Conservation (phyloP, 1,140 invertebrate species). For the Arion vulgaris region DNA sequence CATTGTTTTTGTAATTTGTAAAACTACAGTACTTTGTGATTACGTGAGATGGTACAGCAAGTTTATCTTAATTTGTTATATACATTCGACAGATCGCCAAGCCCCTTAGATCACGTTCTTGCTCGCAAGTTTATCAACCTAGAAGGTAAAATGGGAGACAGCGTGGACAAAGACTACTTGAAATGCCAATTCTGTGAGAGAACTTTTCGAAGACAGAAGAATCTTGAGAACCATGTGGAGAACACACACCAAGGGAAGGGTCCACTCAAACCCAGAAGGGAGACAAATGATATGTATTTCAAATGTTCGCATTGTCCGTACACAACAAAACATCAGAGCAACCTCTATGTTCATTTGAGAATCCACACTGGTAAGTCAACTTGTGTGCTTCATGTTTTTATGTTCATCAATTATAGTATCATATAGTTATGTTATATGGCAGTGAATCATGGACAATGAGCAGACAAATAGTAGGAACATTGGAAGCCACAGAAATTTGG, state of each 20-base stretch:
- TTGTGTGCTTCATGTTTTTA: too few relatives aligned
- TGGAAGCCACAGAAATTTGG: too few relatives aligned
- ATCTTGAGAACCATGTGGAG: conserved; percentile 68
- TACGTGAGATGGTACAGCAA: too few relatives aligned
- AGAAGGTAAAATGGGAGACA: conserved; percentile 57
- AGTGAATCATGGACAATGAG: too few relatives aligned
- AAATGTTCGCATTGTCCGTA: conserved; percentile 71
- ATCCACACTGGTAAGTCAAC: conserved; percentile 68
- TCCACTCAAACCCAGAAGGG: conserved; percentile 56
- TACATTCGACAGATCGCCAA: conserved; percentile 40
- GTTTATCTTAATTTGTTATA: not conserved
- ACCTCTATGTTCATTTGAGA: conserved; percentile 69
- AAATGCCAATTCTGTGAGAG: conserved; percentile 70
- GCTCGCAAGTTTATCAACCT: conserved; percentile 62
- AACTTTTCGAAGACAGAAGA: conserved; percentile 68
- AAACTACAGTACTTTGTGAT: too few relatives aligned
- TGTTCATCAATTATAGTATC: too few relatives aligned
- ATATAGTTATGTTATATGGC: too few relatives aligned
- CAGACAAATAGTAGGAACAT: too few relatives aligned
- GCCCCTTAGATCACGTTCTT: conserved; percentile 56
- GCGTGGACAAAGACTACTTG: conserved; percentile 69
- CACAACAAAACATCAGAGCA: conserved; percentile 72
- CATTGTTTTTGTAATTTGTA: too few relatives aligned
- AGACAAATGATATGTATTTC: conserved; percentile 69
- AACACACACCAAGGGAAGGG: conserved; percentile 68